A percentile compares a stretch with the other conserved stretches of the same genome.
These are phyloP conservation scores for Pseudomyrmex pallidus DNA, from an alignment of 1,140 invertebrate genomes.

Conservation along the genomic window DNA sequence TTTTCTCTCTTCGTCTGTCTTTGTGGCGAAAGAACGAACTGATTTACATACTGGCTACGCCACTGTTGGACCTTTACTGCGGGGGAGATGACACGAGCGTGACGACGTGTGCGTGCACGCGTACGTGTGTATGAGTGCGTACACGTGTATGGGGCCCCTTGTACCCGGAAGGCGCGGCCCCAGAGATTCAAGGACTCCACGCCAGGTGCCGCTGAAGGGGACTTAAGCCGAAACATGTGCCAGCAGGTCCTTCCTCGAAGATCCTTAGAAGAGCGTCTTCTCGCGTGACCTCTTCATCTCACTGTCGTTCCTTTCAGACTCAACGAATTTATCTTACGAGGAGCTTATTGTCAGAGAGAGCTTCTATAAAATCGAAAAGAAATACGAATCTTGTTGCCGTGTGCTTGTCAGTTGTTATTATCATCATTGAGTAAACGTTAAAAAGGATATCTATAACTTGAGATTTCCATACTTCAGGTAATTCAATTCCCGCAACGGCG, in stretches of 20 bases:
- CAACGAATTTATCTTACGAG: not conserved
- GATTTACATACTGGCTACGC: constrained; percentile 83
- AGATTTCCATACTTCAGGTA: not conserved
- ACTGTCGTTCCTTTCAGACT: constrained; percentile 13
- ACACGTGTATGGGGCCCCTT: constrained; percentile 68
- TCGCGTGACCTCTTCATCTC: constrained; percentile 57
- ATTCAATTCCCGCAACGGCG: not conserved
- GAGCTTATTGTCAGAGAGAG: constrained; percentile 15
- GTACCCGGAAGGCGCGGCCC: constrained; percentile 82
- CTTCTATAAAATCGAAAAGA: constrained; percentile 10
- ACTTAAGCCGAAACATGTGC: constrained; percentile 78
- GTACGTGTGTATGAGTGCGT: constrained; percentile 65
- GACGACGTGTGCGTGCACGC: constrained; percentile 36
- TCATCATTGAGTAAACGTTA: not conserved
- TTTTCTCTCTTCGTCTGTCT: constrained; percentile 55
- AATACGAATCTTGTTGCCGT: constrained; percentile 28
- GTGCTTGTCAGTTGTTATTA: not conserved
- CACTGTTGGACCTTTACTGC: constrained; percentile 77
- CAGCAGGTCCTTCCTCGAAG: constrained; percentile 74
- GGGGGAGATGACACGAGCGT: constrained; percentile 76
- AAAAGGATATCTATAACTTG: constrained; percentile 10
- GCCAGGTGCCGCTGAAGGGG: constrained; percentile 81
- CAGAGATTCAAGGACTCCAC: constrained; percentile 80
- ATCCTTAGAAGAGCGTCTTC: constrained; percentile 45
- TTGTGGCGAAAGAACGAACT: constrained; percentile 66